These are phyloP conservation scores for Caenorhabditis drosophilae DNA, from an alignment of 2,888 invertebrate genomes.

Conservation along the genomic window DNA sequence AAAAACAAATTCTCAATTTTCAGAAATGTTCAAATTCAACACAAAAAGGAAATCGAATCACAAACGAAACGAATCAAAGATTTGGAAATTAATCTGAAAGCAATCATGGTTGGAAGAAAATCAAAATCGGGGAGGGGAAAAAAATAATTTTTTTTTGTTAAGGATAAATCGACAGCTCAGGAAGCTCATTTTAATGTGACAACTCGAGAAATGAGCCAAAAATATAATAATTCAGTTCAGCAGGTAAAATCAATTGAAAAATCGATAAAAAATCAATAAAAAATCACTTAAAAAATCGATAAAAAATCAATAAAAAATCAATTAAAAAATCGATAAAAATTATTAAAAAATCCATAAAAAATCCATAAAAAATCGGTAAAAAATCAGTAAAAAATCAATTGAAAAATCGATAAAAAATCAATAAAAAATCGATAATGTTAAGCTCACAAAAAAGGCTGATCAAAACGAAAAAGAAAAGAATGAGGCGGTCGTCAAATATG, in stretches of 20 bases:
- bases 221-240: slow-evolving; percentile 44
- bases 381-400: no score
- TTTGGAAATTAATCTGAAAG: slow-evolving; percentile 53
- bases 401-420: neutral
- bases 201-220: slow-evolving; percentile 40
- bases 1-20: slow-evolving; percentile 1
- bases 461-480: slow-evolving; percentile 57
- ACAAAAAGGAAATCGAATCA: slow-evolving; percentile 42
- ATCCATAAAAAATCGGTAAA: neutral
- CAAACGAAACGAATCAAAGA: slow-evolving; percentile 42
- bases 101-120: slow-evolving; percentile 9
- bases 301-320: neutral
- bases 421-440: slow-evolving; percentile 6
- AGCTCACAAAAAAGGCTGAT: slow-evolving; percentile 55
- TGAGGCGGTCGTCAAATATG: slow-evolving; percentile 63
- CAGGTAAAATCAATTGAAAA: slow-evolving; percentile 27
- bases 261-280: no score
- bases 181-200: slow-evolving; percentile 56
- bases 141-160: neutral
- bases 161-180: slow-evolving; percentile 53
- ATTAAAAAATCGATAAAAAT: no score
- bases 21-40: slow-evolving; percentile 37
- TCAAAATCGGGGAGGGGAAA: neutral
- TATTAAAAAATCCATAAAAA: neutral
- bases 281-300: neutral